Evolutionary conservation across 2,888 invertebrate genomes (phyloP).

Genomic region (Patella depressa): DNA sequence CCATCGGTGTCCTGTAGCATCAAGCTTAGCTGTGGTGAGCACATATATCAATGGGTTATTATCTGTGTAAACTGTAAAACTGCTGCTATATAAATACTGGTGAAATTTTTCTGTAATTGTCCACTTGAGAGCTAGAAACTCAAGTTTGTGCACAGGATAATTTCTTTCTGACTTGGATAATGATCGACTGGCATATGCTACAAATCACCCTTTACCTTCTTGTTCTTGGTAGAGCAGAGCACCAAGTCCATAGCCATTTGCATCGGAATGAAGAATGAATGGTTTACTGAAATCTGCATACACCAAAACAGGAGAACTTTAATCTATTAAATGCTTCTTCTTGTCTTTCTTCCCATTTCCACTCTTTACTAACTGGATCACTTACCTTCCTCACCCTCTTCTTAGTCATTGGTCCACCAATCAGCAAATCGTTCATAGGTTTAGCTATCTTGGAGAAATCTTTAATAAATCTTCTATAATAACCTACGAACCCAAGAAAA

Average conservation of each 20-base stretch:
- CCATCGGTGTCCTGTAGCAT: conserved; percentile 32
- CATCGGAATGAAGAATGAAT: conserved; percentile 29
- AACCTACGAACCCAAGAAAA: conserved; percentile 8
- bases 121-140: conserved; percentile 34
- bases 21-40: conserved; percentile 30
- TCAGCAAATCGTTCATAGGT: conserved; percentile 33
- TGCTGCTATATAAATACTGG: conserved; percentile 30
- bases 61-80: conserved; percentile 27
- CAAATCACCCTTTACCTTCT: conserved; percentile 22
- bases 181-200: conserved; percentile 33
- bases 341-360: conserved; percentile 25
- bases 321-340: conserved; percentile 19
- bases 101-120: conserved; percentile 33
- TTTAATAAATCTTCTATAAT: conserved; percentile 29
- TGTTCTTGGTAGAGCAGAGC: conserved; percentile 31
- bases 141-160: conserved; percentile 32
- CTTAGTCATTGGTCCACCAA: conserved; percentile 22
- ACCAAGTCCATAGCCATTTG: conserved; percentile 20
- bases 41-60: conserved; percentile 36
- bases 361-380: conserved; percentile 19
- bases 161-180: too few relatives aligned
- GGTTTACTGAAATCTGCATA: conserved; percentile 31
- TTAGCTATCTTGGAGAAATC: conserved; percentile 27
- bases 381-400: conserved; percentile 13
- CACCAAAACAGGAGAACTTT: conserved; percentile 26